Base-by-base conservation (phyloP, 2,888 invertebrate genomes). In the Coecobrya sp. region DNA sequence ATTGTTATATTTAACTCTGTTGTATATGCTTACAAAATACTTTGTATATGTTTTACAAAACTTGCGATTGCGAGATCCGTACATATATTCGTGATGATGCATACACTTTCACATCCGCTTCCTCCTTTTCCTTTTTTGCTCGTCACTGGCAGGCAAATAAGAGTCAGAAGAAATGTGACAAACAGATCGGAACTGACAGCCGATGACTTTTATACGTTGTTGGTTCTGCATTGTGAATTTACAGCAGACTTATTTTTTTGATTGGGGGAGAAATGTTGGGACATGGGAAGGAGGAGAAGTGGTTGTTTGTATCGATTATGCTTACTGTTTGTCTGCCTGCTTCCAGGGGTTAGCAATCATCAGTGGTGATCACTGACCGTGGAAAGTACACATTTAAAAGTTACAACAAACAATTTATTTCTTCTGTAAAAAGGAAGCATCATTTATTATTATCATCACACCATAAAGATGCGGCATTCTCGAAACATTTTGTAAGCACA, bases 111-210 rank as follows among this genome's bases (percentile, higher is more conserved):
- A 89, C 89, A 84, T 89, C 89, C 89, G 59, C 62, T 89, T 89
- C 89, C 84, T 84, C 36, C 22, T 89, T 11, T 70, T 70, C 49
- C 52, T 76, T 27, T 68, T 85, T 45, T 45, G 16, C 22, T 65
- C 84, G 42, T 42, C 22, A 11, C 8, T 30, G 42, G 3, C 19
- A 13, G 22, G 13, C 13, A 27, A 42, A 11, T 42, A 73, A 42
- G 42, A 25, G 79, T 79, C 84, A 89, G 42, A 76, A 79, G 55
- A 86, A 90, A 90, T 90, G 85, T 86, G 36, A 79, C 85, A 76
- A 90, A 79, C 90, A 86, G 90, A 90, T 90, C 90, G 65, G 85
- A 85, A 90, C 85, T 90, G 90, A 90, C 90, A 90, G 73, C 79
- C 85, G 90, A 90, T 90, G 90, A 90, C 90, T 90, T 85, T 81